Evolutionary conservation across 92 coral and sea anemone genomes (phyloP).

Genomic region (Isaurus tuberculatus): DNA sequence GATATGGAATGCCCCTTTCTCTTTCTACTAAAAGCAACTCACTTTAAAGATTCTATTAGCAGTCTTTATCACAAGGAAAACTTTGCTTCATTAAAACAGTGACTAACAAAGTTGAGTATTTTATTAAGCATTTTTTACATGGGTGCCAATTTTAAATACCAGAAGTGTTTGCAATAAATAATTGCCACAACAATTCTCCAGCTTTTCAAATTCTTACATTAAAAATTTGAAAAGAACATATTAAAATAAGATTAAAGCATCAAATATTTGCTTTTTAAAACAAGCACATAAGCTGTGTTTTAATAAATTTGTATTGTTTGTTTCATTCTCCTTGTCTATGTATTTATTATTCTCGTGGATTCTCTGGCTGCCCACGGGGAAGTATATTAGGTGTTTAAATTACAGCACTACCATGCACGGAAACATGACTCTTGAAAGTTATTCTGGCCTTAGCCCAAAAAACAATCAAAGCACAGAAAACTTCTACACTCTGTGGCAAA

Average conservation of each 20-base stretch:
- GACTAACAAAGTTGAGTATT: constrained; percentile 6
- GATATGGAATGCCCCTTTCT: constrained; percentile 1
- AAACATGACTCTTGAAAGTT: neutral
- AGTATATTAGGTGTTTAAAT: neutral
- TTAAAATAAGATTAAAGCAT: neutral
- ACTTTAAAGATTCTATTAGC: constrained; percentile 6
- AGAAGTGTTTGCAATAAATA: too few species aligned
- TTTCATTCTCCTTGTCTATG: neutral
- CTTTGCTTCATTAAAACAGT: constrained; percentile 3
- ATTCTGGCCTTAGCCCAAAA: neutral
- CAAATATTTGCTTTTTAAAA: neutral
- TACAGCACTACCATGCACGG: neutral
- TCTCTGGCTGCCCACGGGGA: neutral
- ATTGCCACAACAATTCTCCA: neutral
- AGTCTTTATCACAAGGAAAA: constrained; percentile 6
- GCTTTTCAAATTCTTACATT: constrained; percentile 1
- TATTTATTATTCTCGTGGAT: neutral
- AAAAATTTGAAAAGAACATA: neutral
- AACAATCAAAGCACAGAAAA: constrained; percentile 3
- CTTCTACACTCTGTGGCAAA: neutral
- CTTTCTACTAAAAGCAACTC: constrained; percentile 7
- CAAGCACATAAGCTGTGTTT: neutral
- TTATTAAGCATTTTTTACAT: neutral
- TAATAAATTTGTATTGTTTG: constrained; percentile 1
- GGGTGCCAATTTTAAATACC: constrained; percentile 5